Base-by-base conservation (phyloP, 2,113 vertebrate species). In the Tringa solitaria region DNA sequence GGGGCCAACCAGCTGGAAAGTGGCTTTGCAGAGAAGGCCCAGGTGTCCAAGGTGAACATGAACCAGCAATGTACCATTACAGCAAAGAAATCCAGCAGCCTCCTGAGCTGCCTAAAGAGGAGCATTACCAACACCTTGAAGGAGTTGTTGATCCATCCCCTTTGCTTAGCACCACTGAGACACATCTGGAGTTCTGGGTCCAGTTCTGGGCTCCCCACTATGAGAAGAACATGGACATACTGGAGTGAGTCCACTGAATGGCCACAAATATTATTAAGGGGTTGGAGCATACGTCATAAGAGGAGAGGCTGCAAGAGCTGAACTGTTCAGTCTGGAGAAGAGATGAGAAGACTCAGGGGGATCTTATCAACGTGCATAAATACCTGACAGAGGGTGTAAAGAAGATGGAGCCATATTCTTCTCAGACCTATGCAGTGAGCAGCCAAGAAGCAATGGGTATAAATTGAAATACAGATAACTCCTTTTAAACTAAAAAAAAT, bases 111-210 rank as follows among this genome's bases (percentile, higher is more conserved):
- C n/a, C 7, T 69, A 48, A 75, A 61, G 9, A 61, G 26, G 2
- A 80, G 1, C 17, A 63, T n/a, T 56, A 63, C 28, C 37, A 59
- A 12, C 5, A 27, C 0, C 0, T 19, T 1, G 0, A 72, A 5
- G 26, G 30, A 72, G 72, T 24, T 57, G 24, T 18, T 60, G 28
- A 53, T 65, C 43, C 12, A 23, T 24, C 20, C 16, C 24, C 33
- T 82, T 50, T 57, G 23, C 32, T 57, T 70, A 61, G 24, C 46
- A 76, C 27, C 51, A 19, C 39, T 48, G 26, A 68, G 68, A 32
- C 21, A 10, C 8, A 54, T 32, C 24, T 54, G 53, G 30, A 59
- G 64, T 32, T 13, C n/a, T 73, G 51, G 18, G n/a, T 54, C 51
- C 45, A 48, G 17, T 54, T 59, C 65, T 84, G 53, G 33, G 26